Evolutionary conservation across 1,140 invertebrate species (phyloP).

Genomic region (Bombus superbus): DNA sequence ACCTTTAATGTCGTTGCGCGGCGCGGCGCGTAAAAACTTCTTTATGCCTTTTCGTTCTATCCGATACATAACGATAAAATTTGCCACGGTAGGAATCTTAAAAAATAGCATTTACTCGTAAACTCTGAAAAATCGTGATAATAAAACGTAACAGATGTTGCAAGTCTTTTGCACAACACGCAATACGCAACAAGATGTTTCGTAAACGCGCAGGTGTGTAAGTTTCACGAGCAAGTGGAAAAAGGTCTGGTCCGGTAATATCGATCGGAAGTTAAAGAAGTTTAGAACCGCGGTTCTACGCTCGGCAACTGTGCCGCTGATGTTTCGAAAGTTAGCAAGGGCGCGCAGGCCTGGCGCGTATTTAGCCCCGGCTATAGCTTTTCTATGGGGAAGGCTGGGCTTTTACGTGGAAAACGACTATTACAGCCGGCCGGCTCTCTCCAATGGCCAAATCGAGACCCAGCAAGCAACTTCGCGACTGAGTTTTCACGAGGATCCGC

Average conservation of each 20-base stretch:
- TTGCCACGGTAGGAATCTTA: too few species aligned
- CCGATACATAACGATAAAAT: too few species aligned
- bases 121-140: not conserved
- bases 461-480: conserved; percentile 44
- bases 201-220: not conserved
- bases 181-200: not conserved
- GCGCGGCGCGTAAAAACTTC: too few species aligned
- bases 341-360: not conserved
- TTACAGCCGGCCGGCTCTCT: conserved; percentile 25
- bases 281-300: not conserved
- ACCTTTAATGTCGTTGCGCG: too few species aligned
- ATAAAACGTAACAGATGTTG: not conserved
- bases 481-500: conserved; percentile 59
- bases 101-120: too few species aligned
- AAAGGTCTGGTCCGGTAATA: not conserved
- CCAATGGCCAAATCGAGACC: conserved; percentile 42
- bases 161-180: not conserved
- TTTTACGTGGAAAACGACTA: conserved; percentile 60
- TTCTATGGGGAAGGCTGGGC: conserved; percentile 1
- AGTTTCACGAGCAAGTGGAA: not conserved
- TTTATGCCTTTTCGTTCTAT: too few species aligned
- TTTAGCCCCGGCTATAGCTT: conserved; percentile 12
- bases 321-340: conserved; percentile 29
- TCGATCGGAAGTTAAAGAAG: not conserved
- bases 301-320: not conserved